Conservation (phyloP, 1,140 invertebrate species). For the Metaphire vulgaris region DNA sequence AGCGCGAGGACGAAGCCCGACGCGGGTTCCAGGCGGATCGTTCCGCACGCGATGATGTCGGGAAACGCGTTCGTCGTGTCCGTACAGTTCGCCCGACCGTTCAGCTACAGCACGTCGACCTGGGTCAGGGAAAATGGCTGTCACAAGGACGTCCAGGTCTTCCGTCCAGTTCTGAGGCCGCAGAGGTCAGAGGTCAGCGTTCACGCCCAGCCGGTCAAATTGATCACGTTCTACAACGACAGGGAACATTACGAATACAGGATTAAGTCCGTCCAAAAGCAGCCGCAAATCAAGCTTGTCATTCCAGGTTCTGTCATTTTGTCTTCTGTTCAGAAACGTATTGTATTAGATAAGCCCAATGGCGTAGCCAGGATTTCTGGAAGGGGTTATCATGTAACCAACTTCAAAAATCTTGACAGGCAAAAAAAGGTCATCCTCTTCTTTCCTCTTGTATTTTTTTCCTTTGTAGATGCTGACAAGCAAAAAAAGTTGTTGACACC, state of each 20-base stretch:
- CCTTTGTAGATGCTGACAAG: too few species aligned
- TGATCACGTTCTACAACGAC: neutral
- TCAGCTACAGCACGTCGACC: slow-evolving; percentile 38
- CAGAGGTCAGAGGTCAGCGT: slow-evolving; percentile 30
- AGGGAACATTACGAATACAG: slow-evolving; percentile 24
- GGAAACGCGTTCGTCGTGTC: slow-evolving; percentile 32
- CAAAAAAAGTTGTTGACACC: too few species aligned
- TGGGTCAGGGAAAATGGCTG: slow-evolving; percentile 36
- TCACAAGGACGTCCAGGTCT: slow-evolving; percentile 38
- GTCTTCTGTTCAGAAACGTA: too few species aligned
- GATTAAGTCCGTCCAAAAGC: slow-evolving; percentile 14
- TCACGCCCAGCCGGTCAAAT: slow-evolving; percentile 11
- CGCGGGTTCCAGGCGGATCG: slow-evolving; percentile 14
- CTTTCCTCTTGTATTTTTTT: too few species aligned
- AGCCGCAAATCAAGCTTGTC: slow-evolving; percentile 20
- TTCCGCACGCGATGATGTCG: slow-evolving; percentile 18
- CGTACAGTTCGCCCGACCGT: slow-evolving; percentile 41
- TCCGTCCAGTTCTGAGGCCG: slow-evolving; percentile 37
- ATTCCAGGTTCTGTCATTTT: slow-evolving; percentile 21
- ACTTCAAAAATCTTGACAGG: too few species aligned
- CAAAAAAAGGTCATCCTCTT: too few species aligned
- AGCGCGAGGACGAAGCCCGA: neutral
- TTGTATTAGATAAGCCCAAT: too few species aligned
- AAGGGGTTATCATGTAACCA: too few species aligned
- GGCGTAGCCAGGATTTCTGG: too few species aligned